A percentile compares a stretch with the other conserved stretches of the same genome.
phyloP scores from a whole-genome alignment of 2,113 vertebrate genomes.

The Rostratula benghalensis region DNA sequence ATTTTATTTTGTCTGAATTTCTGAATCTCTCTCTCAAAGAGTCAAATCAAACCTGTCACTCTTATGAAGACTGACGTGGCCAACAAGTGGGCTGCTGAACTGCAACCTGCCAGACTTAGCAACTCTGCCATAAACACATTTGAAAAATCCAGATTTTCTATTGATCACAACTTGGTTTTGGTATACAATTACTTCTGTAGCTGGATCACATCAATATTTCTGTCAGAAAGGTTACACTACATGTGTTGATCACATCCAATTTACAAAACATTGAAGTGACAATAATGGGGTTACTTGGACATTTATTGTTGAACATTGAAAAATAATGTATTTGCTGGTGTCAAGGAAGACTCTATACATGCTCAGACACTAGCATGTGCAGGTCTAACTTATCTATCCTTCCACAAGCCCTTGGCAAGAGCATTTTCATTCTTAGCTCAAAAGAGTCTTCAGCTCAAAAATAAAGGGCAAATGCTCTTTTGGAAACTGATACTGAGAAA shows the following conservation, averaged over 20 bases:
- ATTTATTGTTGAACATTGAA: background rate
- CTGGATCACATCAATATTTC: background rate
- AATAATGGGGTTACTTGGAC: background rate
- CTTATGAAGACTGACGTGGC: constrained; percentile 54
- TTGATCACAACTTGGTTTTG: constrained; percentile 22
- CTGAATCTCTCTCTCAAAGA: constrained; percentile 26
- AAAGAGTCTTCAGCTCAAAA: background rate
- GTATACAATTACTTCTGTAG: background rate
- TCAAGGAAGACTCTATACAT: background rate
- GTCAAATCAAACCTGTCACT: constrained; percentile 51
- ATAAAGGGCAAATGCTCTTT: background rate
- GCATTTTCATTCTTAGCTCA: background rate
- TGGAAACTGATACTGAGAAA: background rate
- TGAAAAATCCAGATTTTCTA: constrained; percentile 41
- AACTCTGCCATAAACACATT: background rate
- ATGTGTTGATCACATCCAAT: background rate
- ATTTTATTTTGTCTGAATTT: constrained; percentile 19
- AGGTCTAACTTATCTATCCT: background rate
- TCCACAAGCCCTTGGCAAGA: background rate
- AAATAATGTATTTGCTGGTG: background rate
- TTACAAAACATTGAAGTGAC: background rate
- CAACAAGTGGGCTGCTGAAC: constrained; percentile 45
- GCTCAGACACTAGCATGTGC: background rate
- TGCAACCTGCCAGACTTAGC: constrained; percentile 36
- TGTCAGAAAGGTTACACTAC: background rate